Base-by-base conservation (phyloP, 2,888 invertebrate species). In the Ecdyonurus torrentis region DNA sequence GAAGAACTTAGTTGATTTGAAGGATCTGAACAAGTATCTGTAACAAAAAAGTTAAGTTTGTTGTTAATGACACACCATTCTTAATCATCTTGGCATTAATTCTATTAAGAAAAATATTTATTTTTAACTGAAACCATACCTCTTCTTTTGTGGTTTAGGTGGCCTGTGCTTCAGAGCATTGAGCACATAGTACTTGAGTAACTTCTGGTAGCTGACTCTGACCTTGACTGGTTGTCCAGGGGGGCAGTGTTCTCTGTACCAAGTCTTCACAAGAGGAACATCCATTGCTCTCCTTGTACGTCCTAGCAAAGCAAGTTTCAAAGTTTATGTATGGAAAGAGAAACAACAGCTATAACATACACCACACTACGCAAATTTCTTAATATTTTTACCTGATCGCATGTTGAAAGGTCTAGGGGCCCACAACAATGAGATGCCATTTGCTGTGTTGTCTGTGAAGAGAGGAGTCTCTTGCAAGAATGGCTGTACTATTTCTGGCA, bases 1-100 rank as follows among this genome's bases (percentile, higher is more conserved):
- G 82, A 99, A 99, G 79, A 99, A 99, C 76, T 99, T 99, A 0
- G 99, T 99, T 0, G 97, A 92, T 76, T 99, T 99, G 78, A 99
- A 99, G 0, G 99, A 99, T 25, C 98, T 86, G 83, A 99, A 99
- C 59, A 99, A 78, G 72, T 97, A 97, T 64, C 87, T 87, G 67
- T 20, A 67, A 64, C 15, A 23, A 58, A 58, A n/a, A n/a, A n/a
- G n/a, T n/a, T n/a, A n/a, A n/a, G n/a, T 53, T 23, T 63, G 52
- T 23, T 59, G 20, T 58, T 62, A 59, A 61, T 23, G 59, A 58
- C 23, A 7, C n/a, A n/a, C n/a, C n/a, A n/a, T n/a, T n/a, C n/a
- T n/a, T n/a, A n/a, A 61, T 52, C 61, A 64, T 62, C 10, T 55
- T 22, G 20, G 55, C 23, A 60, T 58, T 58, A 19, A 53, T 61